These are phyloP conservation scores for Chlamydotis undulata DNA, from an alignment of 2,113 vertebrate genomes.

Conservation along the genomic window DNA sequence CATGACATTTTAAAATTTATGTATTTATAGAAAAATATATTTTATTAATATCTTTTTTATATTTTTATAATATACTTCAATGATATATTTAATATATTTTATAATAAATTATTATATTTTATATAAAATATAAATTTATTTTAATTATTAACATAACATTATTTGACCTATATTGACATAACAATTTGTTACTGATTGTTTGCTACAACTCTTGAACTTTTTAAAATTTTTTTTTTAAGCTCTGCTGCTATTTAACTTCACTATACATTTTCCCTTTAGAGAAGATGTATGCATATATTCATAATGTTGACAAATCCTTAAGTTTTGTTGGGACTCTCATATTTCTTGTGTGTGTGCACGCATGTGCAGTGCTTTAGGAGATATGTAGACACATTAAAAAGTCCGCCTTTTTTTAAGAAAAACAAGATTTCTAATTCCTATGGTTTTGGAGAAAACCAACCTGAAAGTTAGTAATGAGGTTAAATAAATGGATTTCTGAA, in stretches of 20 bases:
- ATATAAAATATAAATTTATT: too few relatives aligned
- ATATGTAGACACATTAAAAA: neutral
- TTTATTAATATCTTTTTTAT: too few relatives aligned
- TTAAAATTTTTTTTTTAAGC: neutral
- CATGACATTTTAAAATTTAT: too few relatives aligned
- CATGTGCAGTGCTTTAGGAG: neutral
- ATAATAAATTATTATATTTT: too few relatives aligned
- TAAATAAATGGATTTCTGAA: neutral
- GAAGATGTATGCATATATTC: neutral
- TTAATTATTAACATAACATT: too few relatives aligned
- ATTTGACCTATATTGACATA: too few relatives aligned
- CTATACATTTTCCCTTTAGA: neutral
- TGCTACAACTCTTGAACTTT: neutral
- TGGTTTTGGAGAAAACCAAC: neutral
- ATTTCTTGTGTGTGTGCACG: neutral
- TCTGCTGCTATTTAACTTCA: neutral
- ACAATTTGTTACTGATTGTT: neutral
- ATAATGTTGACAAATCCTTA: neutral
- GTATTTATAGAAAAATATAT: too few relatives aligned
- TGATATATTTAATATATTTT: too few relatives aligned
- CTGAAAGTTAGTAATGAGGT: neutral
- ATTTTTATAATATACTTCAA: too few relatives aligned
- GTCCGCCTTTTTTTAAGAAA: neutral
- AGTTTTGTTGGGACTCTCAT: neutral
- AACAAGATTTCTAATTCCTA: neutral